These are phyloP conservation scores for Leucophora obtusa DNA, from an alignment of 2,888 invertebrate genomes.

Conservation along the genomic window DNA sequence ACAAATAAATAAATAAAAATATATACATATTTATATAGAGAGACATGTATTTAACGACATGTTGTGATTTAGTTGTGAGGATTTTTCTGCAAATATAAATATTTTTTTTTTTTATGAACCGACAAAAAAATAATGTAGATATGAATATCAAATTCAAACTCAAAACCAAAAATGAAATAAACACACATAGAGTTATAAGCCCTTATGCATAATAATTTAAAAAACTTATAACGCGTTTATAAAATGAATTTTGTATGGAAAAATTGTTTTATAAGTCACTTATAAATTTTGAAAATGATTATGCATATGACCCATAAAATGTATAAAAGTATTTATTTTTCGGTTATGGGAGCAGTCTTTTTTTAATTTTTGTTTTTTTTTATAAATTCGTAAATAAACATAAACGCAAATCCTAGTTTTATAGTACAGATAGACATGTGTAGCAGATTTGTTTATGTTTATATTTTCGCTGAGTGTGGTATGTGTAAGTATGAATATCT, in stretches of 20 bases:
- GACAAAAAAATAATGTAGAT: slow-evolving; percentile 47
- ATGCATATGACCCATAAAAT: too few species aligned
- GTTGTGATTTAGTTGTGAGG: slow-evolving; percentile 41
- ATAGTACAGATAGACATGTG: slow-evolving; percentile 14
- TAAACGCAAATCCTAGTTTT: slow-evolving; percentile 30
- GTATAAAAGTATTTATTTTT: slow-evolving; percentile 1
- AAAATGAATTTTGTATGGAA: too few species aligned
- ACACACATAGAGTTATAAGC: neutral
- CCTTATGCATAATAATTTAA: too few species aligned
- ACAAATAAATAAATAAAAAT: slow-evolving; percentile 38
- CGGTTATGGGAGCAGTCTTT: neutral
- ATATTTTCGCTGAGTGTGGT: neutral
- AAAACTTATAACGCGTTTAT: too few species aligned
- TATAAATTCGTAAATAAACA: neutral
- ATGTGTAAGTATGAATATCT: neutral
- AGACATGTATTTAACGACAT: slow-evolving; percentile 38
- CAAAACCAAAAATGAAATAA: neutral
- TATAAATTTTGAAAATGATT: too few species aligned
- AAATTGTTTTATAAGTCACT: too few species aligned
- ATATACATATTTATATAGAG: neutral
- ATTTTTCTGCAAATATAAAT: neutral
- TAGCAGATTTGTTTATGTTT: slow-evolving; percentile 22
- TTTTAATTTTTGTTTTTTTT: neutral
- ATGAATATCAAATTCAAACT: slow-evolving; percentile 45
- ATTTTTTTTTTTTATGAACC: slow-evolving; percentile 22